phyloP scores from a whole-genome alignment of 2,113 vertebrate genomes.

The Butorides virescens region DNA sequence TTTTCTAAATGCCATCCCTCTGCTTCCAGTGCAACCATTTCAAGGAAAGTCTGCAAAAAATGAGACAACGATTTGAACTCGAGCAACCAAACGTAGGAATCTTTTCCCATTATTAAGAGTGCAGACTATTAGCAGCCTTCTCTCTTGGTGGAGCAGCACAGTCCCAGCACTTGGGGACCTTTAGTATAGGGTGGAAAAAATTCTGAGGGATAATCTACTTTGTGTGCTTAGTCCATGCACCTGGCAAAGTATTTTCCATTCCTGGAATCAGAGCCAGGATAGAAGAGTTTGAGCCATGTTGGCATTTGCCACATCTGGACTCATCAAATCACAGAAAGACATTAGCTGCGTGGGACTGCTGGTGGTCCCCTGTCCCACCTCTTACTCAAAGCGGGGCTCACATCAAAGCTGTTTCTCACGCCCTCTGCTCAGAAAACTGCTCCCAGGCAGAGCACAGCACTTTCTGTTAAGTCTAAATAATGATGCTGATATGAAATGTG shows the following conservation, averaged over 20 bases:
- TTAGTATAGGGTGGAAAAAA: neutral
- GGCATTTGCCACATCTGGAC: neutral
- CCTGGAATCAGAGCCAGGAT: neutral
- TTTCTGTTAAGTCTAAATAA: neutral
- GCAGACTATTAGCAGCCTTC: neutral
- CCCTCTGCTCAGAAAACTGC: neutral
- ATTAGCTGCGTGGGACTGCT: neutral
- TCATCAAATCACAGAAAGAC: neutral
- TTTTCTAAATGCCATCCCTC: neutral
- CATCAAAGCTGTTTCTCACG: neutral
- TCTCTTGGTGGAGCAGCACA: neutral
- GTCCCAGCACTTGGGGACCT: neutral
- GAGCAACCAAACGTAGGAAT: neutral
- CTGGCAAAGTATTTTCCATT: neutral
- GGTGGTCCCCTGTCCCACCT: neutral
- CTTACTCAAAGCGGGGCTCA: neutral
- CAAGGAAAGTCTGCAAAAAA: neutral
- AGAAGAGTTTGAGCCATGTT: neutral
- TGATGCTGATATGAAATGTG: neutral
- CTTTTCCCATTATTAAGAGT: neutral
- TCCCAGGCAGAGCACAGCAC: neutral
- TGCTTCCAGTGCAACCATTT: neutral
- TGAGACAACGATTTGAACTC: neutral
- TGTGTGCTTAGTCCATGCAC: neutral
- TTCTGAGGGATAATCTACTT: neutral